These are phyloP conservation scores for Nomada lathburiana DNA, from an alignment of 2,888 invertebrate species.

Conservation along the genomic window DNA sequence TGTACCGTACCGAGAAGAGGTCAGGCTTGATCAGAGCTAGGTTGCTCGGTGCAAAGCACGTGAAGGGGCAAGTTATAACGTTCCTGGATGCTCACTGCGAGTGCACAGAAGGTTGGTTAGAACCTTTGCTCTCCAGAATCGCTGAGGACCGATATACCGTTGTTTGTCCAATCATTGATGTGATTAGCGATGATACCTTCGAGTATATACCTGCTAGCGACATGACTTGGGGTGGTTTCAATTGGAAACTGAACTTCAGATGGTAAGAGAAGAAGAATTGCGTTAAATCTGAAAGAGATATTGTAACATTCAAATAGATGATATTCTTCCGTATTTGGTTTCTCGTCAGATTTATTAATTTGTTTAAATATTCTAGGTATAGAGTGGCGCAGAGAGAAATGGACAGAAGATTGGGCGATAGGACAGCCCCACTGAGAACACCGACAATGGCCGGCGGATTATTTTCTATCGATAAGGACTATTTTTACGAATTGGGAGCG, in stretches of 20 bases:
- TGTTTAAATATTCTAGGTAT: slow-evolving; percentile 88
- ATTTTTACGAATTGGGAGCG: slow-evolving; percentile 98
- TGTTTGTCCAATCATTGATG: slow-evolving; percentile 99
- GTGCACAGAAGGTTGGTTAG: slow-evolving; percentile 99
- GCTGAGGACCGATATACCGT: slow-evolving; percentile 96
- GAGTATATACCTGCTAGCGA: slow-evolving; percentile 99
- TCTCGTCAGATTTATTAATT: not conserved
- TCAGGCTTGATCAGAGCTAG: slow-evolving; percentile 98
- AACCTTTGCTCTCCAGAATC: slow-evolving; percentile 96
- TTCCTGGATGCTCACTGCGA: slow-evolving; percentile 99
- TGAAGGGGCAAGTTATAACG: slow-evolving; percentile 96
- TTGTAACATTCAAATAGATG: no score
- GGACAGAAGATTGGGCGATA: slow-evolving; percentile 95
- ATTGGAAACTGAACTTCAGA: slow-evolving; percentile 99
- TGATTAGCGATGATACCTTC: slow-evolving; percentile 99
- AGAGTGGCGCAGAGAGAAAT: slow-evolving; percentile 98
- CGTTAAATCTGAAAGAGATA: no score
- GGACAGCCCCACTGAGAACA: slow-evolving; percentile 96
- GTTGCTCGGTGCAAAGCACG: slow-evolving; percentile 96
- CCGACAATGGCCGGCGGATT: slow-evolving; percentile 99
- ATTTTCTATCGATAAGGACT: slow-evolving; percentile 97
- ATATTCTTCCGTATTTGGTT: not conserved
- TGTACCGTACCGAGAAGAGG: slow-evolving; percentile 95
- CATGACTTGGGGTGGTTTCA: slow-evolving; percentile 99
- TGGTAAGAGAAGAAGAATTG: slow-evolving; percentile 88